These are phyloP conservation scores for Xanthorhoe spadicearia DNA, from an alignment of 2,888 invertebrate genomes.

Conservation along the genomic window DNA sequence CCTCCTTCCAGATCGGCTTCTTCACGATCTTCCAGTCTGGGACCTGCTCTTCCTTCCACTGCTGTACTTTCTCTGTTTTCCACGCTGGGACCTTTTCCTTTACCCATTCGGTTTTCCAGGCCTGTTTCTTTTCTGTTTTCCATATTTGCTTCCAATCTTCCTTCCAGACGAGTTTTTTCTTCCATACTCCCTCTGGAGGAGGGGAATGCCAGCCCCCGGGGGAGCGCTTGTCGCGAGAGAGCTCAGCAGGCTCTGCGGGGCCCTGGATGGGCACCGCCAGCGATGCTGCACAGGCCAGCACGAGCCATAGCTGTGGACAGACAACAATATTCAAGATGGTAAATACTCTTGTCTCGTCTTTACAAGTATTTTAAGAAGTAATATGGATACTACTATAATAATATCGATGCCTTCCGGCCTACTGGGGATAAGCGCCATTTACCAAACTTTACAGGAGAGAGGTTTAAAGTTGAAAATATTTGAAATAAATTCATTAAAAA, in stretches of 20 bases:
- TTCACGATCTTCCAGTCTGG: constrained; percentile 89
- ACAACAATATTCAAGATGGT: constrained; percentile 29
- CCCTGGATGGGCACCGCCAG: constrained; percentile 68
- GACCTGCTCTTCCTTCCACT: constrained; percentile 90
- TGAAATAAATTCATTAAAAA: too few species aligned
- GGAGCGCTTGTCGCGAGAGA: constrained; percentile 83
- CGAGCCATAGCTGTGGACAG: constrained; percentile 85
- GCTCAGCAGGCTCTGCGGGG: constrained; percentile 58
- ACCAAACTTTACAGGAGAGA: too few species aligned
- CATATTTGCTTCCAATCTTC: constrained; percentile 91
- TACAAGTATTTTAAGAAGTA: too few species aligned
- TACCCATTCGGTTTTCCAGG: constrained; percentile 90
- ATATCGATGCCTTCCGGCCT: too few species aligned
- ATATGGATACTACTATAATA: too few species aligned
- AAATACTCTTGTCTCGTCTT: too few species aligned
- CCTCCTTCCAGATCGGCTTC: constrained; percentile 89
- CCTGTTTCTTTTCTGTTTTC: constrained; percentile 90
- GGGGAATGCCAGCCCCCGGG: constrained; percentile 82
- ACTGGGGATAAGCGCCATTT: too few species aligned
- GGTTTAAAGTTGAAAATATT: too few species aligned
- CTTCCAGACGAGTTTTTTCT: constrained; percentile 93
- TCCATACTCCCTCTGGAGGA: constrained; percentile 89
- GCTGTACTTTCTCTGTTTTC: constrained; percentile 92
- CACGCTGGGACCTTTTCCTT: constrained; percentile 90
- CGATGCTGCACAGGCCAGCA: constrained; percentile 81